A percentile compares a stretch with the other conserved stretches of the same genome.
Conservation (phyloP, 1,140 invertebrate species). For the Carcinoscorpius rotundicauda region DNA sequence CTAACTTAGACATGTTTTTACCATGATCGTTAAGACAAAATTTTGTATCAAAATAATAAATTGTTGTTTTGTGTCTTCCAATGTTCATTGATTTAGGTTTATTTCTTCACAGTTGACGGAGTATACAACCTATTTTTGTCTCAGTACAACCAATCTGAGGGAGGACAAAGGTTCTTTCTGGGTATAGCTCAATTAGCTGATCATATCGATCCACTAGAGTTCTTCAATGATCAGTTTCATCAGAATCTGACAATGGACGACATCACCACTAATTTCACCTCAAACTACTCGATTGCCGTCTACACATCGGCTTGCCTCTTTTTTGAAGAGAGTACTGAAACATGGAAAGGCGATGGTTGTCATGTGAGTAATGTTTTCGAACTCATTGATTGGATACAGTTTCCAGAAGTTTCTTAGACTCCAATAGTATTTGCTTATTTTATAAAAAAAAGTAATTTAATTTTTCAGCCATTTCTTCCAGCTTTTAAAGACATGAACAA, state of each 20-base stretch:
- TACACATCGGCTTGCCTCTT: slow-evolving; percentile 15
- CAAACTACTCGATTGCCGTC: slow-evolving; percentile 10
- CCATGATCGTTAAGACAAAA: too few relatives aligned
- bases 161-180: neutral
- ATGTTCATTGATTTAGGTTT: neutral
- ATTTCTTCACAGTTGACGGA: neutral
- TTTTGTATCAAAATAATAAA: too few relatives aligned
- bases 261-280: slow-evolving; percentile 10
- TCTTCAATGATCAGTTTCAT: slow-evolving; percentile 5
- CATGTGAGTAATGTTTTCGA: slow-evolving; percentile 1
- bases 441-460: too few relatives aligned
- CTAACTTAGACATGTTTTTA: too few relatives aligned
- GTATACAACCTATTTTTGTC: neutral
- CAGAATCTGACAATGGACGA: slow-evolving; percentile 9
- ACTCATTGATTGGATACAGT: too few relatives aligned
- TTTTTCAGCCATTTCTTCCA: too few relatives aligned
- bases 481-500: too few relatives aligned
- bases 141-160: neutral
- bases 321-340: slow-evolving; percentile 5
- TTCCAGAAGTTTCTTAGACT: too few relatives aligned
- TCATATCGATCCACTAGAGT: neutral
- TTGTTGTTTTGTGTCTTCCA: too few relatives aligned
- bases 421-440: too few relatives aligned
- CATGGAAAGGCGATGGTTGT: slow-evolving; percentile 13
- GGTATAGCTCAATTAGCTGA: slow-evolving; percentile 12